A percentile compares a stretch with the other conserved stretches of the same genome.
Evolutionary conservation across 2,888 invertebrate genomes (phyloP).

Genomic region (Phengaris alcon): DNA sequence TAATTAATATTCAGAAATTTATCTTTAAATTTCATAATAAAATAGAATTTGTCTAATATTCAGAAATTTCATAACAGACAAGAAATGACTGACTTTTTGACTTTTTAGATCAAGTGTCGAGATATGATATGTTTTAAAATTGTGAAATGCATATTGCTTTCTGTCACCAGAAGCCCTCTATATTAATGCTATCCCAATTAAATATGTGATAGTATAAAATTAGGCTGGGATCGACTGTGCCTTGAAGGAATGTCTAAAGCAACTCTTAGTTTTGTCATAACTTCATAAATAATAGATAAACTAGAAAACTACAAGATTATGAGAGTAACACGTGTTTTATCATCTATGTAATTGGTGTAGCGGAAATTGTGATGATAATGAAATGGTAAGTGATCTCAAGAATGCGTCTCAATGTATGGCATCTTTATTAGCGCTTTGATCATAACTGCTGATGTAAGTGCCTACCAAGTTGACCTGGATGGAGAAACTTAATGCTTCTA

Average conservation of each 20-base stretch:
- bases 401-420: constrained; percentile 1
- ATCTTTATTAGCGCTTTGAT: neutral
- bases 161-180: neutral
- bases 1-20: too few relatives aligned
- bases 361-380: neutral
- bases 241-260: neutral
- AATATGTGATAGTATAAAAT: too few relatives aligned
- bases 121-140: neutral
- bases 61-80: too few relatives aligned
- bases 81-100: too few relatives aligned
- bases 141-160: neutral
- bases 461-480: neutral
- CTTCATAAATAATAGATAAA: neutral
- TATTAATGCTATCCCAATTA: too few relatives aligned
- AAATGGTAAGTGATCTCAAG: neutral
- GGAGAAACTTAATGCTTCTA: neutral
- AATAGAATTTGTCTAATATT: too few relatives aligned
- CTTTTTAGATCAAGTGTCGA: too few relatives aligned
- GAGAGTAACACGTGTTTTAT: neutral
- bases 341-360: neutral
- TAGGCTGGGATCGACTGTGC: too few relatives aligned
- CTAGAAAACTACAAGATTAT: neutral
- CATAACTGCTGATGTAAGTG: neutral
- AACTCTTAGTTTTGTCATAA: neutral
- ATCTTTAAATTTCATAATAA: too few relatives aligned